Conservation (phyloP, 2,888 invertebrate genomes). For the Drosophila lutescens region DNA sequence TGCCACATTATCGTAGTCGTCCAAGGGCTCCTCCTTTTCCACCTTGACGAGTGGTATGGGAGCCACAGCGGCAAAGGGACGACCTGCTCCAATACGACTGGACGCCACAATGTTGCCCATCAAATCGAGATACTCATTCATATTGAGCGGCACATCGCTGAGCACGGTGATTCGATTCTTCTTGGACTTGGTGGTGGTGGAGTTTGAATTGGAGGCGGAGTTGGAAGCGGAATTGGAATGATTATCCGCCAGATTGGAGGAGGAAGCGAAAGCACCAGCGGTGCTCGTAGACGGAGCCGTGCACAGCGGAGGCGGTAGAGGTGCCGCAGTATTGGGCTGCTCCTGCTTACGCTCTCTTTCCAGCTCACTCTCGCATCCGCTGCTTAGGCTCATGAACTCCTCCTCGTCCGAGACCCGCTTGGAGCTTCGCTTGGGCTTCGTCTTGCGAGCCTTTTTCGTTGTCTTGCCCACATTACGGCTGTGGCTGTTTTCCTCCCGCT, state of each 20-base stretch:
- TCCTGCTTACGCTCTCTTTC: constrained; percentile 18
- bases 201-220: constrained; percentile 32
- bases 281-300: constrained; percentile 62
- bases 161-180: constrained; percentile 83
- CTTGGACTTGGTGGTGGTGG: constrained; percentile 59
- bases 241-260: constrained; percentile 16
- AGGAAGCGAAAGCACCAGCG: constrained; percentile 17
- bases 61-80: constrained; percentile 68
- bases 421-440: constrained; percentile 51
- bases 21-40: constrained; percentile 81
- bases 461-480: constrained; percentile 39
- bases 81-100: constrained; percentile 77
- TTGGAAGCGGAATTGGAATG: constrained; percentile 46
- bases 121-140: constrained; percentile 83
- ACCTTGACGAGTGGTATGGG: constrained; percentile 81
- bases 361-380: constrained; percentile 60
- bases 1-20: constrained; percentile 69
- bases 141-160: constrained; percentile 84
- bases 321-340: neutral
- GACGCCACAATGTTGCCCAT: constrained; percentile 84
- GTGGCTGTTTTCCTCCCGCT: constrained; percentile 61
- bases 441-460: constrained; percentile 58
- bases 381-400: constrained; percentile 75
- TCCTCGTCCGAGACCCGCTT: constrained; percentile 63
- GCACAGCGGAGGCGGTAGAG: constrained; percentile 34